phyloP scores from a whole-genome alignment of 2,888 invertebrate species.

The Plemyria rubiginata region DNA sequence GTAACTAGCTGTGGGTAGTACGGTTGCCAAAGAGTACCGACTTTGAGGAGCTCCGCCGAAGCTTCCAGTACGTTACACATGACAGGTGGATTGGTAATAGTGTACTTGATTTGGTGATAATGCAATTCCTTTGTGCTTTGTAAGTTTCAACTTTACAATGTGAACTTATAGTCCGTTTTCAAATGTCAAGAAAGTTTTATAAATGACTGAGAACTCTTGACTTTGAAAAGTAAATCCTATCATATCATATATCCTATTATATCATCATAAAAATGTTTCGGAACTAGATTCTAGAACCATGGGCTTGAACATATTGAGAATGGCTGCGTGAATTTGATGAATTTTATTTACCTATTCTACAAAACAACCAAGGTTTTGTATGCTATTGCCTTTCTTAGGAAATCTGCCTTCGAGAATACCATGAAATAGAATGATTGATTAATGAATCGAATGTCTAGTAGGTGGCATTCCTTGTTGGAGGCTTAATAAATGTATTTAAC shows the following conservation, averaged over 20 bases:
- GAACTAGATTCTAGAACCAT: no score
- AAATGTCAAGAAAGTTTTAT: neutral
- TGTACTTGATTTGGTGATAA: slow-evolving; percentile 18
- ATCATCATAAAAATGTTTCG: no score
- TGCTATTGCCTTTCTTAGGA: slow-evolving; percentile 1
- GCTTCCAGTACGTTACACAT: slow-evolving; percentile 42
- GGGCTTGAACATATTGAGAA: no score
- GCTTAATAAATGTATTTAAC: slow-evolving; percentile 43
- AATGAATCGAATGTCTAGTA: slow-evolving; percentile 5
- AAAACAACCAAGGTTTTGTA: neutral
- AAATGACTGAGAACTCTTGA: neutral
- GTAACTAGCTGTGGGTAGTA: slow-evolving; percentile 13
- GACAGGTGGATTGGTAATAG: slow-evolving; percentile 38
- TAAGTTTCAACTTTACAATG: slow-evolving; percentile 8
- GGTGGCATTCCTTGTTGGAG: slow-evolving; percentile 40
- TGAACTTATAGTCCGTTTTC: slow-evolving; percentile 1
- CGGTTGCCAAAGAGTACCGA: slow-evolving; percentile 38
- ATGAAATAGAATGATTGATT: slow-evolving; percentile 15
- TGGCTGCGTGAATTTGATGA: no score
- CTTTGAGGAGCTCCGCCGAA: slow-evolving; percentile 25
- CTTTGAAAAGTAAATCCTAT: neutral
- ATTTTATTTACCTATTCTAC: neutral
- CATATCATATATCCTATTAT: no score
- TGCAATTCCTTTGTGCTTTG: slow-evolving; percentile 20
- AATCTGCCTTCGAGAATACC: slow-evolving; percentile 7